Evolutionary conservation across 2,797 vertebrate species (phyloP).

Genomic region (Moxostoma hubbsi): DNA sequence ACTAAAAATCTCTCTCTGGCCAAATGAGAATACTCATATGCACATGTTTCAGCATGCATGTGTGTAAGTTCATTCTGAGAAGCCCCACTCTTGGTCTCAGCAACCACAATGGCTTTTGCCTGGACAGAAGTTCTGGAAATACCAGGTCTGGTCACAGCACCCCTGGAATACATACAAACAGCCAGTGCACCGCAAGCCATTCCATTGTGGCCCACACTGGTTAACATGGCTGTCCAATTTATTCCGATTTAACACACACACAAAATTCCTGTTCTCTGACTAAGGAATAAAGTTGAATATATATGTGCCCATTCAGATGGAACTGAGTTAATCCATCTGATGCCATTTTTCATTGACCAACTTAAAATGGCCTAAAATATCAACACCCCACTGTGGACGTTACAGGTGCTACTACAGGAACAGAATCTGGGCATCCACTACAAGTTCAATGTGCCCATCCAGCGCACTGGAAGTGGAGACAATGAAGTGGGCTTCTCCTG

Average conservation of each 20-base stretch:
- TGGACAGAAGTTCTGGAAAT: conserved; percentile 68
- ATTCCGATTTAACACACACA: conserved; percentile 55
- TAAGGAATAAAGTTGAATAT: conserved; percentile 26
- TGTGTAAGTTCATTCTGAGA: conserved; percentile 42
- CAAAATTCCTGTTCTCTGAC: conserved; percentile 41
- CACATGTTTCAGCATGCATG: conserved; percentile 31
- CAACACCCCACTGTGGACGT: conserved; percentile 17
- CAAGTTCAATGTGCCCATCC: conserved; percentile 96
- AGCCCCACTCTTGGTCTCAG: conserved; percentile 37
- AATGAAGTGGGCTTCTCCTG: conserved; percentile 95
- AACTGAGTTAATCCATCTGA: not conserved
- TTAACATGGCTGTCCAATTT: conserved; percentile 57
- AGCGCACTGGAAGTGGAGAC: conserved; percentile 93
- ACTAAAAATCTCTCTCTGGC: conserved; percentile 54
- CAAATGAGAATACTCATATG: conserved; percentile 51
- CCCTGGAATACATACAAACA: conserved; percentile 64
- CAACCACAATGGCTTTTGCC: conserved; percentile 58
- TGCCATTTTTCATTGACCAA: too few species aligned
- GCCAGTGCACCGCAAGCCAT: conserved; percentile 62
- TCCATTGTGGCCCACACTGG: conserved; percentile 59
- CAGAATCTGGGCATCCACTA: conserved; percentile 96
- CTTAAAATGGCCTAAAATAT: too few species aligned
- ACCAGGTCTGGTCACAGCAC: conserved; percentile 67
- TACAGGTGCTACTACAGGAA: conserved; percentile 96
- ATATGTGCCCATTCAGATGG: conserved; percentile 10